Conservation (phyloP, 2,113 vertebrate genomes). For the Poeciliopsis turrubarensis region DNA sequence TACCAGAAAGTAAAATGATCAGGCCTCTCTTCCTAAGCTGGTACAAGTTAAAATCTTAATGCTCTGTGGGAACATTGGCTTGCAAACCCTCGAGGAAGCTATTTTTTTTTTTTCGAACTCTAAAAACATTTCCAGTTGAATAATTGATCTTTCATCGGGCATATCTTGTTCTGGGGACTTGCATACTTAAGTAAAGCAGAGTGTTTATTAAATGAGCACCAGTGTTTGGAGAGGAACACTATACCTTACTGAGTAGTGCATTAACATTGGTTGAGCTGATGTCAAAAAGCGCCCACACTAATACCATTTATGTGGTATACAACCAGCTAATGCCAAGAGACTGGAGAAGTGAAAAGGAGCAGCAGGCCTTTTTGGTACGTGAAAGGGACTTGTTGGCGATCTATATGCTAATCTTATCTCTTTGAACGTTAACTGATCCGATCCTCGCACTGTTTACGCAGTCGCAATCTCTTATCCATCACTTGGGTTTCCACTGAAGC, state of each 20-base stretch:
- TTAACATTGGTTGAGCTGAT: slow-evolving; percentile 23
- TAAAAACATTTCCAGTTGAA: slow-evolving; percentile 48
- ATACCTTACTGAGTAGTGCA: slow-evolving; percentile 37
- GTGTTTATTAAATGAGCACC: slow-evolving; percentile 46
- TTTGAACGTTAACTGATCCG: too few relatives aligned
- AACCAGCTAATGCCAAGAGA: slow-evolving; percentile 23
- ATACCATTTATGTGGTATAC: slow-evolving; percentile 33
- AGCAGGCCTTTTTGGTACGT: too few relatives aligned
- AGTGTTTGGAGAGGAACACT: slow-evolving; percentile 56
- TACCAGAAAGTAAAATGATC: slow-evolving; percentile 8
- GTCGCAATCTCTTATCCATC: too few relatives aligned
- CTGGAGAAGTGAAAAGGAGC: too few relatives aligned
- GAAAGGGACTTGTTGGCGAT: too few relatives aligned
- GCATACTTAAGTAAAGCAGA: slow-evolving; percentile 41
- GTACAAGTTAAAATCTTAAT: slow-evolving; percentile 37
- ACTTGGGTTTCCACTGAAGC: too few relatives aligned
- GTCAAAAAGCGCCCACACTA: slow-evolving; percentile 25
- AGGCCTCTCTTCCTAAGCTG: slow-evolving; percentile 9
- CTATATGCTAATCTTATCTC: too few relatives aligned
- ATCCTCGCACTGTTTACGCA: too few relatives aligned
- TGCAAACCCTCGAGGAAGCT: slow-evolving; percentile 15
- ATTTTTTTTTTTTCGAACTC: slow-evolving; percentile 24
- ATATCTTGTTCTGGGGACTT: slow-evolving; percentile 34
- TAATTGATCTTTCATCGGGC: slow-evolving; percentile 56
- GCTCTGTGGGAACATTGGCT: slow-evolving; percentile 25